phyloP scores from a whole-genome alignment of 2,888 invertebrate genomes.

The Leucophenga montana region DNA sequence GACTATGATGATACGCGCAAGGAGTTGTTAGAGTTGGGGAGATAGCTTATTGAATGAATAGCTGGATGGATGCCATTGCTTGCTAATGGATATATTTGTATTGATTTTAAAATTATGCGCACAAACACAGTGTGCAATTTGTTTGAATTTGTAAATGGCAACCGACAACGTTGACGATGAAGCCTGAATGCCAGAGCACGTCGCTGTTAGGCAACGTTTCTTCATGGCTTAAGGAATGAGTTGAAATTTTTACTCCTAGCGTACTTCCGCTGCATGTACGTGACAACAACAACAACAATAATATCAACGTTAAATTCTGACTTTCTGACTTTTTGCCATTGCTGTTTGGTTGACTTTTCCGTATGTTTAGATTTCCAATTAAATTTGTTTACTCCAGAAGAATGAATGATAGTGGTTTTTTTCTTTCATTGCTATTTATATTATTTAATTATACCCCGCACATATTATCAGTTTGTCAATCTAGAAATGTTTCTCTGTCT shows the following conservation, averaged over 20 bases:
- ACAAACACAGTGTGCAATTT: slow-evolving; percentile 62
- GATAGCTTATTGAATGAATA: background rate
- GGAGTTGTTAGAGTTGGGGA: slow-evolving; percentile 31
- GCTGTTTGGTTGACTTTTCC: background rate
- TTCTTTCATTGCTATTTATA: background rate
- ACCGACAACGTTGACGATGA: background rate
- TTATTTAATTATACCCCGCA: slow-evolving; percentile 1
- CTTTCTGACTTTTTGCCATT: background rate
- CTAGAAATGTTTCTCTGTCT: too few species aligned
- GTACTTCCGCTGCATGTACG: slow-evolving; percentile 7
- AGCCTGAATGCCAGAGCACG: slow-evolving; percentile 13
- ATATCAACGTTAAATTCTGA: background rate
- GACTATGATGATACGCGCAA: background rate
- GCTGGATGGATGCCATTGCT: slow-evolving; percentile 23
- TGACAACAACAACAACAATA: background rate
- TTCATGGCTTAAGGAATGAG: background rate
- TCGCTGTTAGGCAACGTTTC: background rate
- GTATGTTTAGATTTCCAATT: slow-evolving; percentile 66
- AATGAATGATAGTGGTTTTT: background rate
- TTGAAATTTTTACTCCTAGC: background rate
- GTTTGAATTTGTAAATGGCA: slow-evolving; percentile 28
- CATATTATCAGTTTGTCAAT: too few species aligned
- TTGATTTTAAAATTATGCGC: slow-evolving; percentile 73
- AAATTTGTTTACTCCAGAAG: slow-evolving; percentile 60
- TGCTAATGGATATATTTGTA: slow-evolving; percentile 70